A percentile compares a stretch with the other conserved stretches of the same genome.
phyloP scores from a whole-genome alignment of 1,140 invertebrate species.

The Conus ventricosus region DNA sequence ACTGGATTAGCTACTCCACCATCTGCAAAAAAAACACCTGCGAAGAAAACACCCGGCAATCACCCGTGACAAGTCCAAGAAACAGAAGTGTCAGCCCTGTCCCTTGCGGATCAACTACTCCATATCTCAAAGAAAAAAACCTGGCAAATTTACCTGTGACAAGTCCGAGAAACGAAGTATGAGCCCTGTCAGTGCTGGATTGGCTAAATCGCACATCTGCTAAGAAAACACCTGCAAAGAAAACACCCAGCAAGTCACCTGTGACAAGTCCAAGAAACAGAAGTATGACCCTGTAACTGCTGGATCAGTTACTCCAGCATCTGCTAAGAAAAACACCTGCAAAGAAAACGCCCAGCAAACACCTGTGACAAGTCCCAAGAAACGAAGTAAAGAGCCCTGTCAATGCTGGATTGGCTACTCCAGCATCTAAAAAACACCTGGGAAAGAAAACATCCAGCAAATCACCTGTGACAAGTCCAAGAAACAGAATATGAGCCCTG shows the following conservation, averaged over 20 bases:
- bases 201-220: too few species aligned
- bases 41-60: neutral
- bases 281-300: too few species aligned
- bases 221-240: neutral
- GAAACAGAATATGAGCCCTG: constrained; percentile 7
- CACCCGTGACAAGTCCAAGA: constrained; percentile 9
- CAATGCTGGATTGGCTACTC: too few species aligned
- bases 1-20: neutral
- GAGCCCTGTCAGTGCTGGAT: too few species aligned
- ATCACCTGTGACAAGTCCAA: constrained; percentile 1
- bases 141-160: neutral
- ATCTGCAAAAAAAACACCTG: constrained; percentile 23
- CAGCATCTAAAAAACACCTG: too few species aligned
- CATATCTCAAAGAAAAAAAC: neutral
- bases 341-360: too few species aligned
- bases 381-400: neutral
- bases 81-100: constrained; percentile 1
- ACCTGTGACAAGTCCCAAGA: neutral
- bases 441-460: neutral
- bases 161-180: neutral
- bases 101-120: neutral
- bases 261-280: too few species aligned
- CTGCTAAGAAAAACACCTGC: too few species aligned
- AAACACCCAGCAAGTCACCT: neutral
- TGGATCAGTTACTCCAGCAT: too few species aligned